phyloP scores from a whole-genome alignment of 1,140 invertebrate genomes.

The Drosophila dunni region DNA sequence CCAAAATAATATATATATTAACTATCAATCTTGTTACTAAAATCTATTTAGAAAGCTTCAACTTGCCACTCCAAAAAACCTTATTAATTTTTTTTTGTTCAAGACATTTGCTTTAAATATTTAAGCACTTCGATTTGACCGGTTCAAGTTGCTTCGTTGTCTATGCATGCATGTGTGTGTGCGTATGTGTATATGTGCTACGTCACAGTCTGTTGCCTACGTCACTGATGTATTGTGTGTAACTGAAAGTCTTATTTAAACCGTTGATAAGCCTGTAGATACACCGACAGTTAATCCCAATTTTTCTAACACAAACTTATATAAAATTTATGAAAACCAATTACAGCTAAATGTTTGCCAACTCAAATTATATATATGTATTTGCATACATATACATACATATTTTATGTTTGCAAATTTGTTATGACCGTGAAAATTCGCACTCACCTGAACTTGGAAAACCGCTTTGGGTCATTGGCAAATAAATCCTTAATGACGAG shows the following conservation, averaged over 20 bases:
- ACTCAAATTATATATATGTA: neutral
- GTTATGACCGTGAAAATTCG: slow-evolving; percentile 31
- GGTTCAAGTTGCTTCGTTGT: slow-evolving; percentile 4
- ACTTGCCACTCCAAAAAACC: neutral
- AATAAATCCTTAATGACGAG: slow-evolving; percentile 93
- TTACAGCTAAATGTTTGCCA: no score
- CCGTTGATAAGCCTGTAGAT: neutral
- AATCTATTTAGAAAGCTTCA: neutral
- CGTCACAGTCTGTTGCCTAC: neutral
- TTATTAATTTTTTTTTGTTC: neutral
- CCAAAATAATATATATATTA: neutral
- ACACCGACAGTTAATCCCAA: neutral
- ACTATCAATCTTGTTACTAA: neutral
- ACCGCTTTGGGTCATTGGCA: slow-evolving; percentile 90
- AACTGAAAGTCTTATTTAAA: slow-evolving; percentile 10
- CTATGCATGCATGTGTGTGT: neutral
- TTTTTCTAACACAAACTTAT: no score
- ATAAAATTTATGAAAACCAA: no score
- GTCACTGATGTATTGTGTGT: neutral
- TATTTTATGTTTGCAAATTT: neutral
- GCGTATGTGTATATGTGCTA: neutral
- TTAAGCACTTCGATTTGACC: slow-evolving; percentile 1
- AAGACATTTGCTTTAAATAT: slow-evolving; percentile 8
- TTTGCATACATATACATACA: neutral
- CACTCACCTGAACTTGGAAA: slow-evolving; percentile 92